Evolutionary conservation across 1,140 invertebrate genomes (phyloP).

Genomic region (Ceratina japonica): DNA sequence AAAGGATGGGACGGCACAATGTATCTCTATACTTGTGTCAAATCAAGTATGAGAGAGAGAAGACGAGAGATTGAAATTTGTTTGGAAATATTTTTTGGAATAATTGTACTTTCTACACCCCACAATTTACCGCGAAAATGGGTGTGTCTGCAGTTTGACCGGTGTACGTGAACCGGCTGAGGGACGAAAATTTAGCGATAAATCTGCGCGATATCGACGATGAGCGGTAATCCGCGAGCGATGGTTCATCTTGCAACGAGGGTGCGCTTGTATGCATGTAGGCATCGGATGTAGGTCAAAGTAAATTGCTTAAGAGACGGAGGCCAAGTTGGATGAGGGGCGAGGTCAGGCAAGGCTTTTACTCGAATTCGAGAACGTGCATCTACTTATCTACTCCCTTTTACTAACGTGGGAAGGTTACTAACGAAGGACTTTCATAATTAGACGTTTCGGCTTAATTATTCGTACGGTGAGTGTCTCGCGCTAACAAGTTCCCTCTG

Average conservation of each 20-base stretch:
- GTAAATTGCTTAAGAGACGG: not conserved
- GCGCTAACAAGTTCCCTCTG: conserved; percentile 57
- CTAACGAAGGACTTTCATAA: conserved; percentile 63
- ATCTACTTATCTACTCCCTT: conserved; percentile 47
- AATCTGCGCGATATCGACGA: no score
- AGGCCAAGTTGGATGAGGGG: not conserved
- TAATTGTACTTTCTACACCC: no score
- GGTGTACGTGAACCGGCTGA: no score
- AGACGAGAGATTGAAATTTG: no score
- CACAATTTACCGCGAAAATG: no score
- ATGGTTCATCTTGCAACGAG: not conserved
- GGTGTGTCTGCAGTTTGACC: not conserved
- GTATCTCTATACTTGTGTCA: no score
- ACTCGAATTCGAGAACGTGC: conserved; percentile 34
- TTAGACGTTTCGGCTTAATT: conserved; percentile 66
- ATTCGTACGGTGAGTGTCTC: conserved; percentile 47
- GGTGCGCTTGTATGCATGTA: no score
- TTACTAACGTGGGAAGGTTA: conserved; percentile 26
- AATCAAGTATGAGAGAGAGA: no score
- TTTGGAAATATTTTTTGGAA: no score
- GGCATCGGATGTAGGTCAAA: not conserved
- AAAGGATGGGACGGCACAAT: no score
- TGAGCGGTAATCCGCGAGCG: no score
- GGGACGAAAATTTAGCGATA: not conserved
- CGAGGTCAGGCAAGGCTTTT: conserved; percentile 14